Percentiles rank a stretch among this genome's conserved stretches.
phyloP scores from a whole-genome alignment of 2,113 vertebrate genomes.

The Triplophysa rosa region DNA sequence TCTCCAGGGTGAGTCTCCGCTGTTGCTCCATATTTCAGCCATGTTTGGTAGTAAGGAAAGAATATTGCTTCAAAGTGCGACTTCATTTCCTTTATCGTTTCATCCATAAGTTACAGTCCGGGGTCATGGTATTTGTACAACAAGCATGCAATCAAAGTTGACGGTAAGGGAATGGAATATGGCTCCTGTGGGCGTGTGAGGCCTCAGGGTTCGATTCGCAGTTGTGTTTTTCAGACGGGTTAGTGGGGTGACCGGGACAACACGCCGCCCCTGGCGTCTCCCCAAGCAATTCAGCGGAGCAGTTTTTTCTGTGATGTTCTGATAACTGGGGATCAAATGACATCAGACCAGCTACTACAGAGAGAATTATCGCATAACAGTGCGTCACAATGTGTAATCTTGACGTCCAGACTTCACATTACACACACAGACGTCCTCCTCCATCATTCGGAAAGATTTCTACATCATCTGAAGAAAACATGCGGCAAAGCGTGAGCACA shows the following conservation, averaged over 20 bases:
- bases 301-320: neutral
- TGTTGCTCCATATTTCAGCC: conserved; percentile 10
- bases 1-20: conserved; percentile 12
- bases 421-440: neutral
- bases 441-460: neutral
- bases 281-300: neutral
- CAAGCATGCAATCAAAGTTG: conserved; percentile 16
- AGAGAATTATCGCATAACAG: neutral
- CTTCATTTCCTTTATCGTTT: conserved; percentile 26
- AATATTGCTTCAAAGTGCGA: neutral
- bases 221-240: conserved; percentile 14
- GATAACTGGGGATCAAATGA: neutral
- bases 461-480: too few relatives aligned
- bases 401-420: neutral
- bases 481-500: too few relatives aligned
- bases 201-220: conserved; percentile 10
- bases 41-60: conserved; percentile 10
- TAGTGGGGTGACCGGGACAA: conserved; percentile 14
- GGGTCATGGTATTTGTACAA: conserved; percentile 24
- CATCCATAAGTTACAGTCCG: conserved; percentile 15
- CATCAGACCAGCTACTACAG: neutral
- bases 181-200: neutral
- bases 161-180: neutral
- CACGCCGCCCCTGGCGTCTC: conserved; percentile 13
- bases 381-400: neutral